Conservation (phyloP, 2,888 invertebrate genomes). For the Cryptophagus acutangulus region DNA sequence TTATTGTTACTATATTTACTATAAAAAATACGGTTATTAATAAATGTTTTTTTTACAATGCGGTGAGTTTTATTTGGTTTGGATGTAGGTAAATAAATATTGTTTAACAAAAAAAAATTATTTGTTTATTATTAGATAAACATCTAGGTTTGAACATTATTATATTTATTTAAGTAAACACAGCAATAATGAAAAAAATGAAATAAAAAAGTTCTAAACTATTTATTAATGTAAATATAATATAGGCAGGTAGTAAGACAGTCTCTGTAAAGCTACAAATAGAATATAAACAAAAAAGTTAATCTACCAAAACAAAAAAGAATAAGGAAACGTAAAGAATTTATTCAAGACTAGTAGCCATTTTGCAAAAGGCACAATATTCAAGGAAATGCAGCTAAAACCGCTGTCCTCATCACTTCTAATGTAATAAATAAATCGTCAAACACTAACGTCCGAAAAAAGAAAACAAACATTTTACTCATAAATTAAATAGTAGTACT, state of each 20-base stretch:
- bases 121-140: too few species aligned
- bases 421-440: slow-evolving; percentile 21
- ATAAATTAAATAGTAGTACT: too few species aligned
- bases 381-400: slow-evolving; percentile 22
- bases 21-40: neutral
- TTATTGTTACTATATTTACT: too few species aligned
- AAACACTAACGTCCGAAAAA: slow-evolving; percentile 15
- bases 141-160: slow-evolving; percentile 25
- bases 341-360: slow-evolving; percentile 32
- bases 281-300: slow-evolving; percentile 16
- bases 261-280: slow-evolving; percentile 19
- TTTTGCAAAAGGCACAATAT: slow-evolving; percentile 24
- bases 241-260: slow-evolving; percentile 20
- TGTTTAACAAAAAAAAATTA: slow-evolving; percentile 31
- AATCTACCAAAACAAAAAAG: slow-evolving; percentile 16
- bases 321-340: slow-evolving; percentile 21
- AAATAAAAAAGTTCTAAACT: slow-evolving; percentile 24
- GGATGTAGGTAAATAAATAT: too few species aligned
- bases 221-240: slow-evolving; percentile 7
- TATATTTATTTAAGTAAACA: slow-evolving; percentile 29
- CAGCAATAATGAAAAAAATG: slow-evolving; percentile 27
- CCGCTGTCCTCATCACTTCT: slow-evolving; percentile 32
- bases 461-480: neutral
- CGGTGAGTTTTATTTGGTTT: too few species aligned
- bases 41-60: neutral